A percentile compares a stretch with the other conserved stretches of the same genome.
These are phyloP conservation scores for Ridgeia piscesae DNA, from an alignment of 1,140 invertebrate species.

Conservation along the genomic window DNA sequence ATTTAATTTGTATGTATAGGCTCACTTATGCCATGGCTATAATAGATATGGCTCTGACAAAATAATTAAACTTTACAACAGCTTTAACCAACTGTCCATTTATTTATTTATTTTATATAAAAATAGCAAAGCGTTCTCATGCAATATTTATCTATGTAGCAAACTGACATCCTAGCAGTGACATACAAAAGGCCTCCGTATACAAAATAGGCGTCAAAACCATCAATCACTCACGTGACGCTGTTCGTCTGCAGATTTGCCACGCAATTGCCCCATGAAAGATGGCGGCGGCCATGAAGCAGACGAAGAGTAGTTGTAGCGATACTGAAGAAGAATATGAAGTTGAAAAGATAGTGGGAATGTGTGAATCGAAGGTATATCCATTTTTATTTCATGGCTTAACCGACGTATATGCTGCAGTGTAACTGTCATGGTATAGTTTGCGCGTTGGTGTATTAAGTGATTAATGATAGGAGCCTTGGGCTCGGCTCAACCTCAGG, in stretches of 20 bases:
- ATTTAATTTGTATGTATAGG: no score
- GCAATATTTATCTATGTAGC: not conserved
- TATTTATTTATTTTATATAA: no score
- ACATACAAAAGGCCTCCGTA: not conserved
- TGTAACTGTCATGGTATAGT: not conserved
- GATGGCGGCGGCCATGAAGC: not conserved
- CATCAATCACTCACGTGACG: not conserved
- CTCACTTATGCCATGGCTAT: no score
- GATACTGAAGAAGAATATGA: not conserved
- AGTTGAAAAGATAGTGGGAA: conserved; percentile 12
- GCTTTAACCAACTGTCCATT: no score
- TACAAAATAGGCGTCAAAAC: not conserved
- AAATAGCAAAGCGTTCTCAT: not conserved
- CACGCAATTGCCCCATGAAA: not conserved
- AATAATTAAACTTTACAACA: no score
- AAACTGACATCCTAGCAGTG: no score
- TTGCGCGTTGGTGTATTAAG: not conserved
- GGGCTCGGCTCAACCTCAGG: no score
- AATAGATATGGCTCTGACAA: no score
- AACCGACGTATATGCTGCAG: not conserved
- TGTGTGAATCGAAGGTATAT: conserved; percentile 13
- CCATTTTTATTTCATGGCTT: not conserved
- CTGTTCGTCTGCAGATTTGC: not conserved
- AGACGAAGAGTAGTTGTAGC: not conserved
- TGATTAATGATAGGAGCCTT: no score